phyloP scores from a whole-genome alignment of 2,888 invertebrate genomes.

The Idaea biselata region DNA sequence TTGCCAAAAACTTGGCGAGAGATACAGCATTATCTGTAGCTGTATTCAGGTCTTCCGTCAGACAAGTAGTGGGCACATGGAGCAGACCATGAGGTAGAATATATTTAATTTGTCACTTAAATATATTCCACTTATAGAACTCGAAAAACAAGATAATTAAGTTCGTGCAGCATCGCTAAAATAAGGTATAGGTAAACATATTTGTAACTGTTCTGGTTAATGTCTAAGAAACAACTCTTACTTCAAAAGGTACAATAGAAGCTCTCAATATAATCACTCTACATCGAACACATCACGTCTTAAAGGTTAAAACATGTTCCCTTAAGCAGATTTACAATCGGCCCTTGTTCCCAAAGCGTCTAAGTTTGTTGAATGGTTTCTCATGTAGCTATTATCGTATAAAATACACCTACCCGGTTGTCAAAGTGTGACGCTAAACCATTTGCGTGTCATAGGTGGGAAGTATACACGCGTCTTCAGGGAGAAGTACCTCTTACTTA shows the following conservation, averaged over 20 bases:
- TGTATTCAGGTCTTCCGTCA: no score
- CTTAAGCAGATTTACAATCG: slow-evolving; percentile 63
- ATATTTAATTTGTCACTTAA: no score
- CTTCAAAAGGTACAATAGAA: slow-evolving; percentile 6
- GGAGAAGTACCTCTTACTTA: not conserved
- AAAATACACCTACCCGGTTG: slow-evolving; percentile 31
- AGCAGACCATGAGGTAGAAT: no score
- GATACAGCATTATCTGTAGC: no score
- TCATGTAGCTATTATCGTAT: slow-evolving; percentile 69
- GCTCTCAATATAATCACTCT: slow-evolving; percentile 28
- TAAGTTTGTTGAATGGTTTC: slow-evolving; percentile 72
- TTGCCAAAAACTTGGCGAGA: no score
- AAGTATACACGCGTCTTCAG: not conserved
- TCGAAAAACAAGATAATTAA: no score
- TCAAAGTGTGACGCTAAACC: slow-evolving; percentile 8
- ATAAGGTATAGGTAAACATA: not conserved
- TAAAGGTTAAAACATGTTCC: slow-evolving; percentile 57
- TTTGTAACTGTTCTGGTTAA: not conserved
- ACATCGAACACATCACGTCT: slow-evolving; percentile 42
- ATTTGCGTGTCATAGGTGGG: not conserved
- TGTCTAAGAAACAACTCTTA: slow-evolving; percentile 7
- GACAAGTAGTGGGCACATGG: no score
- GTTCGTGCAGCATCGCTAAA: not conserved
- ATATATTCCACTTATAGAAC: no score
- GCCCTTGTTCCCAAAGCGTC: slow-evolving; percentile 44